Percentiles rank a stretch among this genome's conserved stretches.
phyloP scores from a whole-genome alignment of 2,797 vertebrate genomes.

The Tamandua tetradactyla region DNA sequence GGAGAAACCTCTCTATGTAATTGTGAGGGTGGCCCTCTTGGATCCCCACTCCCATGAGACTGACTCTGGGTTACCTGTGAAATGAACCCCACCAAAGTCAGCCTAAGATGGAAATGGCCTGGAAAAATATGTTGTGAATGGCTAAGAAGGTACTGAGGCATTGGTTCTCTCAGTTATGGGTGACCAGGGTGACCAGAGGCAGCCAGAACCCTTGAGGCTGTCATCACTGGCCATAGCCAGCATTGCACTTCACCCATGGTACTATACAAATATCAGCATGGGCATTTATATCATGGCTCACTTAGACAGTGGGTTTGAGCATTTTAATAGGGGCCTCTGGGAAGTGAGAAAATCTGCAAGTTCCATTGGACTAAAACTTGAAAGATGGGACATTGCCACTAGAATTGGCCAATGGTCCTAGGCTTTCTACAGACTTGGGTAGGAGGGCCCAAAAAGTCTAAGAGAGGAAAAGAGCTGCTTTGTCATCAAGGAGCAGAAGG shows the following conservation, averaged over 20 bases:
- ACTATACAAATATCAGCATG: neutral
- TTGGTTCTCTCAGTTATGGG: neutral
- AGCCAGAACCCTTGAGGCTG: neutral
- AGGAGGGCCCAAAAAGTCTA: accelerated
- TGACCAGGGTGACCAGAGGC: neutral
- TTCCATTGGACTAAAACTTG: neutral
- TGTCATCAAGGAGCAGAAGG: neutral
- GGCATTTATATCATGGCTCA: neutral
- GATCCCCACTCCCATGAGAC: neutral
- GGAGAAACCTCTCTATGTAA: neutral
- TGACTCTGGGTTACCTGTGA: neutral
- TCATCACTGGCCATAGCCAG: neutral
- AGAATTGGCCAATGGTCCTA: neutral
- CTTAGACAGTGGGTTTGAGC: neutral
- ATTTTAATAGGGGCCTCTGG: neutral
- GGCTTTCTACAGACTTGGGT: neutral
- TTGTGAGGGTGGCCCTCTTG: neutral
- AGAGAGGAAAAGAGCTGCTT: neutral
- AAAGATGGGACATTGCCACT: neutral
- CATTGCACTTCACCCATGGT: neutral
- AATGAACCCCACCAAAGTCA: neutral
- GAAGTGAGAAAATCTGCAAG: neutral
- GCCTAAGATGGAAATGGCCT: neutral
- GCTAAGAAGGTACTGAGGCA: neutral
- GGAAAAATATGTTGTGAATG: neutral